Conservation (phyloP, 2,113 vertebrate genomes). For the Progne subis region DNA sequence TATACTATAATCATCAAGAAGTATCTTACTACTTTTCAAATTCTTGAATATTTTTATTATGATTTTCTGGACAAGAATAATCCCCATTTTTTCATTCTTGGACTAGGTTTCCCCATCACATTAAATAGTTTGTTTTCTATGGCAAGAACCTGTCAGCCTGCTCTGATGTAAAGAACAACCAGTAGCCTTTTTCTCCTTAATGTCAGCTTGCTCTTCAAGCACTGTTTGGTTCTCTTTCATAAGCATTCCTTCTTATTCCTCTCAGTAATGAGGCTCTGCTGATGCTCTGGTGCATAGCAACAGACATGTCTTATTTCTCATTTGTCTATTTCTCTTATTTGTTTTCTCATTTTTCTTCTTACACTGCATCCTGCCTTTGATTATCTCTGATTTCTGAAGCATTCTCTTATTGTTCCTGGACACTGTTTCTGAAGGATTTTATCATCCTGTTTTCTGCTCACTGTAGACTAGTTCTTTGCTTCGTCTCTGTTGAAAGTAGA, state of each 20-base stretch:
- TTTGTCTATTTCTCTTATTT: not conserved
- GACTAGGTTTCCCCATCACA: not conserved
- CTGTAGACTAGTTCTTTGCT: not conserved
- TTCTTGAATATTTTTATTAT: not conserved
- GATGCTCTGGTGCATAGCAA: not conserved
- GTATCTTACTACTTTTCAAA: not conserved
- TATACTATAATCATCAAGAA: not conserved
- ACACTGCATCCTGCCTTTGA: not conserved
- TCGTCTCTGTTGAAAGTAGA: not conserved
- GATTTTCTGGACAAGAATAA: not conserved
- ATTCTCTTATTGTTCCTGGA: not conserved
- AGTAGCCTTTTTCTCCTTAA: not conserved
- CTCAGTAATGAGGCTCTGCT: not conserved
- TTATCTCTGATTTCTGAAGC: not conserved
- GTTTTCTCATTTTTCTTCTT: not conserved
- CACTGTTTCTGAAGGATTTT: not conserved
- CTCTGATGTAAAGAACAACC: not conserved
- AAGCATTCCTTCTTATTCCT: not conserved
- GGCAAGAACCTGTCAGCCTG: not conserved
- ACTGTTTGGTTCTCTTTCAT: not conserved
- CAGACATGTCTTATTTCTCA: not conserved
- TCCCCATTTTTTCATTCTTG: not conserved
- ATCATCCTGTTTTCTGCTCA: not conserved
- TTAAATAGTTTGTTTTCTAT: not conserved
- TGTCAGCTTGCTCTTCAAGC: not conserved